Base-by-base conservation (phyloP, 2,113 vertebrate genomes). In the Sturnira hondurensis region DNA sequence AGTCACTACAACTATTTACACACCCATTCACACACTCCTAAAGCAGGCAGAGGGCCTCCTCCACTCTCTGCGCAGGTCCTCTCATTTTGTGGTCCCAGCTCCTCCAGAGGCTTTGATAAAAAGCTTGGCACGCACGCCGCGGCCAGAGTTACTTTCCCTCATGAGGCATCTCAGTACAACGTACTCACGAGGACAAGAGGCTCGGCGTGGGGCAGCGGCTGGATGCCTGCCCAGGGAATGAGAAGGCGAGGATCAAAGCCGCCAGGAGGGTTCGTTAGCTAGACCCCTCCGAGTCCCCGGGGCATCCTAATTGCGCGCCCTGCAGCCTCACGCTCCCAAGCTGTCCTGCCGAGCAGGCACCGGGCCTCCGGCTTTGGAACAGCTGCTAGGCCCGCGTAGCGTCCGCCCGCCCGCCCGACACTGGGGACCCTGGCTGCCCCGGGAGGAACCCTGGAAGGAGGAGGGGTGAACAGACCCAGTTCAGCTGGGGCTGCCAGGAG, bases 311-410 rank as follows among this genome's bases (percentile, higher is more conserved):
- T 98, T 98, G 98, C 98, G 98, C 98, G 98, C 98, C 98, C 98
- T 95, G 97, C 97, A 96, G 98, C 97, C 96, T 98, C 96, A 94
- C 97, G 96, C 98, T 98, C 97, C 78, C 98, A 98, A 99, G 98
- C 99, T 98, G 98, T 98, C 97, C 97, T 31, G 91, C 92, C 56
- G 81, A 93, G 33, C 38, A 56, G 84, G 90, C 70, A 84, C 94
- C 77, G 93, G 89, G 96, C 96, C 97, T 89, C 97, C 73, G 98
- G 98, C 98, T 96, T 97, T 83, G 86, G 98, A 99, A 98, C 99
- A 99, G 99, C 99, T 99, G 99, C 98, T 95, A 98, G 97, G 96
- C 98, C 97, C 95, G 92, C 98, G 11, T 47, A 90, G 43, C 33
- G 8, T 54, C 80, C 47, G 33, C 76, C 95, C 96, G 97, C 89